Base-by-base conservation (phyloP, 2,113 vertebrate species). In the Pelecanoides urinatrix region DNA sequence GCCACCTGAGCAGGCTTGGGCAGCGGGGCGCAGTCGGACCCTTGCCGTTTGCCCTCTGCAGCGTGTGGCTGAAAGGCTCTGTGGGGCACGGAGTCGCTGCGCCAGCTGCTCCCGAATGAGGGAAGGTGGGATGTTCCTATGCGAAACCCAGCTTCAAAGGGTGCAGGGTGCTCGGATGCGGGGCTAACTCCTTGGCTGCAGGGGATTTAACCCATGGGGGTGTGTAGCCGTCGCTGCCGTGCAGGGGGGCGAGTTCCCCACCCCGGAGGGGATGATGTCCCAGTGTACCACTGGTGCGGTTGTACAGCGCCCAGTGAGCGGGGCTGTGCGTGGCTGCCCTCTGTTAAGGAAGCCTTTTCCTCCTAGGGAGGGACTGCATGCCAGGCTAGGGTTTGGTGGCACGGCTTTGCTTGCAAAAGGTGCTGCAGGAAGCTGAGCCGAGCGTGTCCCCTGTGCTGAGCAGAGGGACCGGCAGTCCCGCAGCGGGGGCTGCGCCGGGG, bases 121-220 rank as follows among this genome's bases (percentile, higher is more conserved):
- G 34, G 30, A 11, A 21, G 29, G 21, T 18, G 50, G 67, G 42
- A 44, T 7, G 7, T 18, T 81, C 42, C 84, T 2, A 2, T 19
- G 13, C n/a, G 29, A 40, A 25, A 9, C 44, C 34, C 4, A 11
- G 6, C 77, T 50, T 1, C 9, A 21, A 5, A n/a, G n/a, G 14
- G 47, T 11, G 0, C 26, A 7, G 26, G 59, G 62, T 1, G 50
- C 34, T 63, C 0, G 0, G 10, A 14, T 20, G 22, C 2, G 0
- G 8, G 45, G 59, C 20, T 29, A 8, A 1, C 52, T 42, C 52
- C 79, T 34, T 13, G 75, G 56, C 79, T n/a, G n/a, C 2, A 2
- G 38, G 65, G 42, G 50, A 9, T 72, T 66, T 53, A 67, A 36
- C 52, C 55, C 25, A 0, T 2, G 52, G 84, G 38, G 2, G 73